phyloP scores from a whole-genome alignment of 1,140 invertebrate genomes.

The Armadillidium nasatum region DNA sequence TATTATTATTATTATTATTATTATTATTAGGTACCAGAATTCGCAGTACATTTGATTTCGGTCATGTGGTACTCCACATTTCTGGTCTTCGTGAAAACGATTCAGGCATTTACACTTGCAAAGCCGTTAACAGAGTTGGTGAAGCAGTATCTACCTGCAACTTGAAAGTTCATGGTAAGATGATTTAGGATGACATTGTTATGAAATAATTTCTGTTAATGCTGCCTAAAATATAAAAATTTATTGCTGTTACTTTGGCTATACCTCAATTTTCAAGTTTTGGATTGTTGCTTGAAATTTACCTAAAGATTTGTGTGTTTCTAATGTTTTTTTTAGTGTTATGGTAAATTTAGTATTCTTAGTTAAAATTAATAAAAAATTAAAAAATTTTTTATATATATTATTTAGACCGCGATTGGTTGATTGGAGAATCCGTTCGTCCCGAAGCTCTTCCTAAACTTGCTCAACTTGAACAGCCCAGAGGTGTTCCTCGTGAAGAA shows the following conservation, averaged over 20 bases:
- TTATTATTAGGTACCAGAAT: slow-evolving; percentile 60
- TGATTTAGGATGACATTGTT: not conserved
- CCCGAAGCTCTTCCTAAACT: slow-evolving; percentile 84
- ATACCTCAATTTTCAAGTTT: no score
- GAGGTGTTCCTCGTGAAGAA: slow-evolving; percentile 52
- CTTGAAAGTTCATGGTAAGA: slow-evolving; percentile 73
- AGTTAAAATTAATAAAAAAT: not conserved
- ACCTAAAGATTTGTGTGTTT: no score
- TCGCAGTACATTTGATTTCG: slow-evolving; percentile 87
- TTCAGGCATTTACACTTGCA: slow-evolving; percentile 89
- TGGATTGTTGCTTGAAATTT: no score
- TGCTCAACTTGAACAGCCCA: slow-evolving; percentile 76
- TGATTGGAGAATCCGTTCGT: slow-evolving; percentile 80
- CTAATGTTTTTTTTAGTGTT: no score
- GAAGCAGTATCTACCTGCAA: slow-evolving; percentile 87
- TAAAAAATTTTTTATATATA: not conserved
- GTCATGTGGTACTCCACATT: slow-evolving; percentile 84
- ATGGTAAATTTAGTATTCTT: no score
- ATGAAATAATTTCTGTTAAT: no score
- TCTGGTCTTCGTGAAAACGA: slow-evolving; percentile 79
- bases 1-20: slow-evolving; percentile 1
- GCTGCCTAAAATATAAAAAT: no score
- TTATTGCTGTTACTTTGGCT: no score
- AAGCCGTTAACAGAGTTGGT: slow-evolving; percentile 80
- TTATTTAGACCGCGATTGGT: slow-evolving; percentile 66